Evolutionary conservation across 2,113 vertebrate species (phyloP), one percentile per base, ranked within the genome.

Genomic region (Cyrtonyx montezumae): DNA sequence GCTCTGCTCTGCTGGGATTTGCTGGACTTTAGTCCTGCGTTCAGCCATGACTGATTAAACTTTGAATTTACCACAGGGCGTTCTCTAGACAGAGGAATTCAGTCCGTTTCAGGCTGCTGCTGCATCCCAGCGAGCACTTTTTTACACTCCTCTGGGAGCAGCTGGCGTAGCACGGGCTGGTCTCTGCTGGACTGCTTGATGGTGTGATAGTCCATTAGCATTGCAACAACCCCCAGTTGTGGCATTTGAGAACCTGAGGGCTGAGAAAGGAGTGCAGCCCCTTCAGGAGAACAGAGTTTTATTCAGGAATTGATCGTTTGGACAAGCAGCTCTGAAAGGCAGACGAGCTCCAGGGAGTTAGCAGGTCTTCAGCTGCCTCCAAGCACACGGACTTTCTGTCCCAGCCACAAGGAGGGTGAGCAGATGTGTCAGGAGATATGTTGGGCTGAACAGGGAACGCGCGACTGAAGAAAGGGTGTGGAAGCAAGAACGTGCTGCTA

Each of bases 31-130:
- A 21, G 14, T 25, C 34, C 32, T 42, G 34, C 59, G 3, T 58
- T 43, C 53, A 9, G 22, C 18, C 26, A 3, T 28, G 28, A 5
- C 20, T 22, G 5, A 10, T 3, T 11, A 2, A 45, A 28, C n/a
- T 19, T 30, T 13, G 0, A 34, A 11, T 4, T 58, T 49, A 28
- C 32, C 36, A 2, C 1, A 43, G 16, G 21, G 19, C 36, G 7
- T 69, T 34, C 48, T 59, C 13, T 37, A 32, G 30, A 10, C 48
- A 12, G 25, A 43, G 25, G 25, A 43, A 25, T 12, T 40, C 6
- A n/a, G 58, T 56, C 12, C 8, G 11, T 19, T 43, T 21, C 8
- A 4, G 14, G 28, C 75, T 48, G 59, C 14, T 84, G 17, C 23
- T 81, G 19, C 40, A 13, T 43, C n/a, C 23, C 19, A 17, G 16